Conservation (phyloP, 2,797 vertebrate species). For the Anguilla marmorata region DNA sequence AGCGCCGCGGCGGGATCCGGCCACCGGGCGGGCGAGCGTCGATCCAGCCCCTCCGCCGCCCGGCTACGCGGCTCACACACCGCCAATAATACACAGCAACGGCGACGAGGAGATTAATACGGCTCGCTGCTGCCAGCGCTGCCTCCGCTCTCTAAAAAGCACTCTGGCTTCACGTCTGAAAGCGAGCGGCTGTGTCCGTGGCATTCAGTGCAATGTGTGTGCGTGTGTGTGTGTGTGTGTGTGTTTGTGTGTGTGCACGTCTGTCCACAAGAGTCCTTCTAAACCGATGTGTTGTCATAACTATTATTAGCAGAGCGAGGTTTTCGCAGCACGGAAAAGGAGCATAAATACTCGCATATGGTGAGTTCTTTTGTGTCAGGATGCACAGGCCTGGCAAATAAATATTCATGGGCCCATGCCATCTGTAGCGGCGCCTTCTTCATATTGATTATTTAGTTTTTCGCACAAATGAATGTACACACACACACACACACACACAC, state of each 20-base stretch:
- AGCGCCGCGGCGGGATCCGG: constrained; percentile 38
- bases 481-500: not conserved
- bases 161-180: not conserved
- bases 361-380: constrained; percentile 66
- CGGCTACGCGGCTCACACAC: constrained; percentile 24
- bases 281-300: constrained; percentile 66
- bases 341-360: constrained; percentile 65
- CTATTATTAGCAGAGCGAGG: constrained; percentile 64
- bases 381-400: constrained; percentile 60
- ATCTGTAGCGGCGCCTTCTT: constrained; percentile 56
- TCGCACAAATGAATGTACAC: not conserved
- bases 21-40: constrained; percentile 4
- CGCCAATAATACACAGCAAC: not conserved
- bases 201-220: not conserved
- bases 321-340: constrained; percentile 65
- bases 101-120: constrained; percentile 14
- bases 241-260: constrained; percentile 43
- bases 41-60: constrained; percentile 26
- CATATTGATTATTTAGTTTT: constrained; percentile 42
- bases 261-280: constrained; percentile 59
- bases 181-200: not conserved
- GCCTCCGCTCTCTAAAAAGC: constrained; percentile 17
- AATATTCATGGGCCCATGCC: constrained; percentile 63
- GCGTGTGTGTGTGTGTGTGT: constrained; percentile 40
- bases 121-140: constrained; percentile 7